These are phyloP conservation scores for Leptothorax acervorum DNA, from an alignment of 2,888 invertebrate species.

Conservation along the genomic window DNA sequence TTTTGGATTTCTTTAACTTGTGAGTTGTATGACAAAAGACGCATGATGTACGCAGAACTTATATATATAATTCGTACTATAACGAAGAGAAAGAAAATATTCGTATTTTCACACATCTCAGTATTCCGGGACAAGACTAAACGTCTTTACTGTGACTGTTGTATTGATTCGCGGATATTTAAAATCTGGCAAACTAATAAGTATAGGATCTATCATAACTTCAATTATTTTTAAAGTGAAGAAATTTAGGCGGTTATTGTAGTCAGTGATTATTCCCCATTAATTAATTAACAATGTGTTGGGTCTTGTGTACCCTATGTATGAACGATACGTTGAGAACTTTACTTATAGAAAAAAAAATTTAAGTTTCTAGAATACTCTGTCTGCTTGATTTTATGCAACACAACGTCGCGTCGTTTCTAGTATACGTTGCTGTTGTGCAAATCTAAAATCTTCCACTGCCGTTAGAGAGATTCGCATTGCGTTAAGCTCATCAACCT, in stretches of 20 bases:
- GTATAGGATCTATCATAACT: not conserved
- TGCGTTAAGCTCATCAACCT: not conserved
- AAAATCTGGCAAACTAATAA: conserved; percentile 26
- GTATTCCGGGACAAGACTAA: not conserved
- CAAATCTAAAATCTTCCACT: conserved; percentile 56
- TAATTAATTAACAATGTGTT: not conserved
- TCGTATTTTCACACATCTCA: conserved; percentile 26
- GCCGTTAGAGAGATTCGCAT: conserved; percentile 53
- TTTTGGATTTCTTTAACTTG: conserved; percentile 8
- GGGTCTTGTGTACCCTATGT: not conserved
- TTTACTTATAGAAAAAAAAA: conserved; percentile 3
- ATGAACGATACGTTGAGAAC: not conserved
- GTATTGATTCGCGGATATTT: conserved; percentile 16
- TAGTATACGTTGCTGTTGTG: not conserved
- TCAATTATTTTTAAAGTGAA: not conserved
- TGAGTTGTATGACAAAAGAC: not conserved
- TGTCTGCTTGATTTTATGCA: conserved; percentile 13
- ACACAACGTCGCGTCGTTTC: not conserved
- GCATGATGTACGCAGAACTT: conserved; percentile 9
- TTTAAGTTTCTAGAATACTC: conserved; percentile 5
- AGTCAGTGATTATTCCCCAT: not conserved
- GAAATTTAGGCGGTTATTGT: conserved; percentile 13
- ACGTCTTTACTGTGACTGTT: conserved; percentile 16
- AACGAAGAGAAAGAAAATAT: not conserved
- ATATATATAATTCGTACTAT: not conserved